Base-by-base conservation (phyloP, 2,888 invertebrate species). In the Elysia crispata region DNA sequence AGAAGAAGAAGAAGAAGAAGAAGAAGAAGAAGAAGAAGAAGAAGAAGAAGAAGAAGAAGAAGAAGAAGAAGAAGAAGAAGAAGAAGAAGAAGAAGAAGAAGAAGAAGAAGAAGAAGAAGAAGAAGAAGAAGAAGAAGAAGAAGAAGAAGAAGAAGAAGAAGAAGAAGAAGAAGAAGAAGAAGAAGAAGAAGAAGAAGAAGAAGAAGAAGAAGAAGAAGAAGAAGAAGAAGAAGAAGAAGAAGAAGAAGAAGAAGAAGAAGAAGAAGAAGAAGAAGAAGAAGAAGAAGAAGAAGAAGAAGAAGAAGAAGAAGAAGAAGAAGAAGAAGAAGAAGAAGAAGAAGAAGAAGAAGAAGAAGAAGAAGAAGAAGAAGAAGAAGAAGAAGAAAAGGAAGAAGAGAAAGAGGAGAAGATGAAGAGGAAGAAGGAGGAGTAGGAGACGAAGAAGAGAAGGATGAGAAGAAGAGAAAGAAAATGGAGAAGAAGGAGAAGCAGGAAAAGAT, bases 1-100 rank as follows among this genome's bases (percentile, higher is more conserved):
- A 50, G 25, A 66, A 41, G 57, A 20, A 23, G 30, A 50, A n/a
- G 28, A 79, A n/a, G 33, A 30, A 67, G 57, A 75, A 49, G 57
- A 60, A 75, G 31, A 41, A 8, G 23, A 8, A 15, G 20, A 31
- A 8, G 20, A 23, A 15, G 49, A 20, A 8, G 20, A 23, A 8
- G 23, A 72, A 8, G 8, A 41, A 23, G 23, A n/a, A 6, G 15
- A 11, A 25, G 23, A 49, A 15, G 72, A 72, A 23, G 72, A 49
- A 18, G 72, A 25, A 8, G 49, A 23, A 23, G 8, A 25, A 23
- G 23, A 8, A 13, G 13, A 8, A 13, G 49, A 25, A 41, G n/a
- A 15, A 23, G 11, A 15, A 15, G 20, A 49, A 23, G 28, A 23
- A 23, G 49, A 13, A 13, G 49, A 72, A 23, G 41, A 23, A 23